phyloP scores from a whole-genome alignment of 2,797 vertebrate genomes.

The Onychomys torridus region DNA sequence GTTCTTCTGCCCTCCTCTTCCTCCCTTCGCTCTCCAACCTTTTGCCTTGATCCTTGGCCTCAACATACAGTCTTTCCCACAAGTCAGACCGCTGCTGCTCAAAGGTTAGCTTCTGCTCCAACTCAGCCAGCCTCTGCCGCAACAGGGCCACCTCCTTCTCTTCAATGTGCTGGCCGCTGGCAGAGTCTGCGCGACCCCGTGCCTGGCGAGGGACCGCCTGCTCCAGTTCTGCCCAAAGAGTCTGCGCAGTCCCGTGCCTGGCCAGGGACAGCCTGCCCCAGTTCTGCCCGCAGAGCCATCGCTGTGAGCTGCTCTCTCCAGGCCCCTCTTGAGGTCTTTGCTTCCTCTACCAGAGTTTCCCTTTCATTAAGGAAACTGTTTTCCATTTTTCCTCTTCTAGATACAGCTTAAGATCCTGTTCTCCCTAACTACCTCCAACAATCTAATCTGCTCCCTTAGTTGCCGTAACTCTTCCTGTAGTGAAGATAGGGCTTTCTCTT shows the following conservation, averaged over 20 bases:
- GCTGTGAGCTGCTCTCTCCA: constrained; percentile 90
- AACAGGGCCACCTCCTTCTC: constrained; percentile 89
- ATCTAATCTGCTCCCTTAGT: constrained; percentile 91
- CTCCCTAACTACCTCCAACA: constrained; percentile 92
- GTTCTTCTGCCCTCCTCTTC: constrained; percentile 95
- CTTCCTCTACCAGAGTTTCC: constrained; percentile 90
- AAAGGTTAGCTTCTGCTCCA: constrained; percentile 94
- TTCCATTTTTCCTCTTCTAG: constrained; percentile 93
- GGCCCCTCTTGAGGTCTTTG: constrained; percentile 91
- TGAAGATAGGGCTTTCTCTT: constrained; percentile 90
- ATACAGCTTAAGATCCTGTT: constrained; percentile 93
- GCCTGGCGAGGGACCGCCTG: constrained; percentile 84
- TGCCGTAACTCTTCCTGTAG: constrained; percentile 93
- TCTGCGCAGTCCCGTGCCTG: constrained; percentile 70
- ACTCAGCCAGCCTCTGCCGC: constrained; percentile 89
- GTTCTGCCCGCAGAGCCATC: constrained; percentile 89
- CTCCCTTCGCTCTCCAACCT: constrained; percentile 91
- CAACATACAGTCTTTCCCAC: constrained; percentile 97
- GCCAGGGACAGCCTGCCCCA: constrained; percentile 87
- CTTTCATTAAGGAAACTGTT: constrained; percentile 90
- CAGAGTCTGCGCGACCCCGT: constrained; percentile 67
- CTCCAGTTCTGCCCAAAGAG: constrained; percentile 89
- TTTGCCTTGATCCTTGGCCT: constrained; percentile 92
- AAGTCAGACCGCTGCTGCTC: constrained; percentile 98
- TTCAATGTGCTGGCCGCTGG: constrained; percentile 66